A percentile compares a stretch with the other conserved stretches of the same genome.
These are phyloP conservation scores for Abramis brama DNA, from an alignment of 2,113 vertebrate species.

Conservation along the genomic window DNA sequence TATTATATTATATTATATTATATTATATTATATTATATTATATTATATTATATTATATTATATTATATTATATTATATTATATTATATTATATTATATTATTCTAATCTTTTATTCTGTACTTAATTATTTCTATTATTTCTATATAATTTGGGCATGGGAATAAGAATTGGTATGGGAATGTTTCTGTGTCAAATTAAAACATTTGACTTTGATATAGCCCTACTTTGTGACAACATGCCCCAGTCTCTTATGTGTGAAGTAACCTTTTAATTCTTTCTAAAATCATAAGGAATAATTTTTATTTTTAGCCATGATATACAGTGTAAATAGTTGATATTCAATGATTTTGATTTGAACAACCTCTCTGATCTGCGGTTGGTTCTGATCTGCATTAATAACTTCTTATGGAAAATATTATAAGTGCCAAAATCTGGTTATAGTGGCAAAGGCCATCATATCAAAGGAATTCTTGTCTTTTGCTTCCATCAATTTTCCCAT, in stretches of 20 bases:
- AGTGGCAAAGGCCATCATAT: slow-evolving; percentile 17
- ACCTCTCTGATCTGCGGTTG: neutral
- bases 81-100: too few species aligned
- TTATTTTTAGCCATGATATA: too few species aligned
- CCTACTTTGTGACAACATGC: neutral
- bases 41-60: too few species aligned
- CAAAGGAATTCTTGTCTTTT: neutral
- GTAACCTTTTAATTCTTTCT: neutral
- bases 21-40: too few species aligned
- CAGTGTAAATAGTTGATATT: too few species aligned
- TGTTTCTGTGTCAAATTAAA: neutral
- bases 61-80: too few species aligned
- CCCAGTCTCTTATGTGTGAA: neutral
- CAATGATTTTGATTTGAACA: neutral
- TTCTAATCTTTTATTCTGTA: neutral
- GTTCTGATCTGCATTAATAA: neutral
- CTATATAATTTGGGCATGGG: neutral
- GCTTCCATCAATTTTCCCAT: slow-evolving; percentile 8
- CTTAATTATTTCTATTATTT: neutral
- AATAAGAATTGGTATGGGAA: neutral
- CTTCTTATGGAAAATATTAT: slow-evolving; percentile 7
- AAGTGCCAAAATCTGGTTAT: slow-evolving; percentile 2
- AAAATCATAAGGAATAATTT: neutral
- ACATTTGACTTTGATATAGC: neutral
- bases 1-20: too few species aligned